Evolutionary conservation across 2,888 invertebrate genomes (phyloP).

Genomic region (Molanna angustata): DNA sequence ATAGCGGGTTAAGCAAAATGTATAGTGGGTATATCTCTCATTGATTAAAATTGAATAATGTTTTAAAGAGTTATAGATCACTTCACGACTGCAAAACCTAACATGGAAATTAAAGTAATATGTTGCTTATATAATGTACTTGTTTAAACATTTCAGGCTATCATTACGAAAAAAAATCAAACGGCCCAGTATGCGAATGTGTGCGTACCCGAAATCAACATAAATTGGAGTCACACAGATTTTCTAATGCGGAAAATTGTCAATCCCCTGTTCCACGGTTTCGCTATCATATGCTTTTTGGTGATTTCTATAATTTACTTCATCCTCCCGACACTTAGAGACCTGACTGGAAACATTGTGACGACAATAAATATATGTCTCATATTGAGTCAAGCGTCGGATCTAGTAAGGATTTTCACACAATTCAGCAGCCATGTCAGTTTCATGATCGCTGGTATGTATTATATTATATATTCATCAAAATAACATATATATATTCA

Average conservation of each 20-base stretch:
- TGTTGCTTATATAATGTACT: too few relatives aligned
- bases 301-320: conserved; percentile 77
- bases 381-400: conserved; percentile 73
- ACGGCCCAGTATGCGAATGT: conserved; percentile 69
- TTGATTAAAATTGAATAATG: too few relatives aligned
- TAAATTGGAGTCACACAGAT: conserved; percentile 71
- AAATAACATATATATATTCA: too few relatives aligned
- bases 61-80: too few relatives aligned
- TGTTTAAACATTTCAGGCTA: conserved; percentile 50
- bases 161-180: conserved; percentile 50
- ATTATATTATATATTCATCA: not conserved
- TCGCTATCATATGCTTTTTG: conserved; percentile 68
- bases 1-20: too few relatives aligned
- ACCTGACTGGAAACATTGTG: conserved; percentile 80
- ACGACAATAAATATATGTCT: conserved; percentile 78
- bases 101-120: too few relatives aligned
- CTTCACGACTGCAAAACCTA: too few relatives aligned
- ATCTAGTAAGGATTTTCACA: conserved; percentile 74
- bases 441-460: conserved; percentile 73
- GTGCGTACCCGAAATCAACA: conserved; percentile 67
- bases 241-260: conserved; percentile 72
- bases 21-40: too few relatives aligned
- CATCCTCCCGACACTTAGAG: conserved; percentile 76
- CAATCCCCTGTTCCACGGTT: conserved; percentile 73
- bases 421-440: conserved; percentile 78